Evolutionary conservation across 2,888 invertebrate genomes (phyloP), one percentile per base, ranked within the genome.

Genomic region (Bellardia bayeri): DNA sequence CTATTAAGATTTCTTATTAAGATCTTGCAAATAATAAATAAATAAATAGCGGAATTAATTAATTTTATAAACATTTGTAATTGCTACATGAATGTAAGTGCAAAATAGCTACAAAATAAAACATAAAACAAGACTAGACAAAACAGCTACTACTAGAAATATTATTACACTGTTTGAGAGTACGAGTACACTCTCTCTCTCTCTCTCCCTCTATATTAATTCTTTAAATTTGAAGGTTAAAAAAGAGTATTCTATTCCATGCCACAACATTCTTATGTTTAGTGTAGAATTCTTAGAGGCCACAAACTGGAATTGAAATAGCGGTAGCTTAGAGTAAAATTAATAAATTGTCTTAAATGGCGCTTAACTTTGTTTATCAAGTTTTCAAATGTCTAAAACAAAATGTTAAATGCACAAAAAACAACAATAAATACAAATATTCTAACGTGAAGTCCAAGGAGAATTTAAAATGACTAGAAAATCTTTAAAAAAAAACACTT

Each of bases 381-480:
- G 49, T 45, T 49, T 63, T 37, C n/a, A 68, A 37, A 61, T 13
- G 13, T 40, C 45, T 76, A 64, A 49, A 76, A 76, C 11, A 75
- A 54, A 30, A 66, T 30, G 51, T 51, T 58, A 40, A 61, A 16
- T 30, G 68, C 13, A 51, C 66, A 3, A 40, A 64, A 42, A 51
- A 74, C 72, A 81, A 82, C 88, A 88, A 86, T 37, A 30, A 45
- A 3, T 54, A 14, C 7, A n/a, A 66, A 9, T 30, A 76, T 14
- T 54, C 3, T n/a, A 71, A 58, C 51, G 40, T 87, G 86, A 90
- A 90, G 90, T 90, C 88, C 90, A 90, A 90, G 90, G 90, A 90
- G 89, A 78, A 33, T 64, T 69, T 5, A 0, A n/a, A 61, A 71
- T 71, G 16, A 14, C 13, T 8, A 23, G 13, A 58, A 45, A 42